Evolutionary conservation across 2,888 invertebrate genomes (phyloP), one percentile per base, ranked within the genome.

Genomic region (Argyresthia albistria): DNA sequence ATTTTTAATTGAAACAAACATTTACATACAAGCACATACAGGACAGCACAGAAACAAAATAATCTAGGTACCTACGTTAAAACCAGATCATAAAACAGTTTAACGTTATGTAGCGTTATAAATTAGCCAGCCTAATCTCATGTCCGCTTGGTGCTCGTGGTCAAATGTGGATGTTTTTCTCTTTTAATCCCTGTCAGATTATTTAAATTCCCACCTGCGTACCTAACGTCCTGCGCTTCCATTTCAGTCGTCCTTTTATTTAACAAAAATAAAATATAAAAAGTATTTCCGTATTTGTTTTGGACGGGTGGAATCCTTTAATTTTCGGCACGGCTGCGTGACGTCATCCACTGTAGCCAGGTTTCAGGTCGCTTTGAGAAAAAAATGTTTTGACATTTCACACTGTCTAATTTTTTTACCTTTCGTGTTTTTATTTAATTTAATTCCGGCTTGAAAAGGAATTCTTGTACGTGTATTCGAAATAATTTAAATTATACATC

Each of bases 201-300:
- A 86, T 87, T 87, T 86, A 86, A 86, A 87, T 86, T 84, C 86
- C 87, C 87, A 87, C 86, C 87, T 87, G 86, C 75, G 76, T 73
- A 70, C 25, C 25, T 25, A 25, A 25, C 25, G 65, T 68, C 63
- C 67, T 68, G 69, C 70, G 74, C 68, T 63, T 65, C 71, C 73
- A 66, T 75, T 74, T 73, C 70, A 60, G 58, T 59, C 66, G 60
- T 60, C 62, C 74, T 77, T 82, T 83, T 81, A 77, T 83, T 81
- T 77, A 80, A 80, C 76, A 76, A 79, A 80, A 84, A 83, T 82
- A 84, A 82, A 86, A 83, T 82, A 84, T 83, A 83, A 84, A 47
- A 86, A 84, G 83, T 83, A 82, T 79, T 72, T 76, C 65, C 66
- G 78, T 86, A 84, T 87, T 86, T 86, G 86, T 86, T 86, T 86